Base-by-base conservation (phyloP, 2,888 invertebrate species). In the Alentia gelatinosa region DNA sequence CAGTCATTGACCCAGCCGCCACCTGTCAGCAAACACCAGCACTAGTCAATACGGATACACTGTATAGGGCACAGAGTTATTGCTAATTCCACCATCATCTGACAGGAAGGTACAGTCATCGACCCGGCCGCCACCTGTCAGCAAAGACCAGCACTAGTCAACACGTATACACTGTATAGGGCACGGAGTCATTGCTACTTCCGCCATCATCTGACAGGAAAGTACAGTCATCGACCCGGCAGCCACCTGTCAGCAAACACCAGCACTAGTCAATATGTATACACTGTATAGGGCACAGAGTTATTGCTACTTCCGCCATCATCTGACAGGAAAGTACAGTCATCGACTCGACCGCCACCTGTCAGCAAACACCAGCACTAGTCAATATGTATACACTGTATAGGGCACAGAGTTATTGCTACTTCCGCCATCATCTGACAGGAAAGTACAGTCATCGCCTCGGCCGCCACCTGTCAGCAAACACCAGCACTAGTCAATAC, bases 151-250 rank as follows among this genome's bases (percentile, higher is more conserved):
- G 26, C 68, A 68, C 7, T 47, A 47, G 7, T 7, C 47, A 47
- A 47, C 19, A 12, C 9, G 19, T 19, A 47, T 19, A 47, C 9
- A 47, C 47, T 47, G 63, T n/a, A 9, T 63, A 63, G 26, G 12
- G 63, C 5, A 63, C 12, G n/a, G 63, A n/a, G 12, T 63, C 19
- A 47, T 47, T 19, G 47, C 7, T 19, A 47, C 47, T 12, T 19
- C 47, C 7, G 7, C 47, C 19, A 12, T 19, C 47, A 19, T 47
- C 7, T 47, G 9, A 7, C 19, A 7, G 1, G 95, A 96, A 12
- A 96, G 94, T n/a, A 96, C 96, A 30, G 96, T 96, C 63, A 95
- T 93, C 0, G 96, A 96, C 12, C 96, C 96, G 5, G 96, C 94
- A 12, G 96, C 95, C 89, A 96, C 93, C 95, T 95, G 94, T 30